Base-by-base conservation (phyloP, 1,140 invertebrate species). In the Pollicipes pollicipes region DNA sequence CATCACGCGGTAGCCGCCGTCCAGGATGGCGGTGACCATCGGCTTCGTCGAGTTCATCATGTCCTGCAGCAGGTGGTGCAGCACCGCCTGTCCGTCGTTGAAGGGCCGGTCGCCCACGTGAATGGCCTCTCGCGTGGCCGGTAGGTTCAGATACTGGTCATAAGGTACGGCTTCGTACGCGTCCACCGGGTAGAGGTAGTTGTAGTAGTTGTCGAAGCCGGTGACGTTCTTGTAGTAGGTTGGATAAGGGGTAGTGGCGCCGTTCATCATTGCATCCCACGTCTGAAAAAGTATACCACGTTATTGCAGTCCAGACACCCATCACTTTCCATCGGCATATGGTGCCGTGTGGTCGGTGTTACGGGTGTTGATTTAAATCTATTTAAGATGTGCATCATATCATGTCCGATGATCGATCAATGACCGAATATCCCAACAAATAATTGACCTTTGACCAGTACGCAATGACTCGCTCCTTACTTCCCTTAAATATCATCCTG, bases 21-120 rank as follows among this genome's bases (percentile, higher is more conserved):
- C 77, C 82, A 85, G 72, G 0, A 95, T 78, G 70, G 88, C 85
- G 8, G 84, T 81, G 68, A 95, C 80, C 84, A 86, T 88, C 0
- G 85, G 85, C 63, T 88, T 87, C 30, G 91, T 85, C 0, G 88
- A 90, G 75, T 91, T 83, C 86, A 94, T 90, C 0, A 95, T 83
- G 81, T 96, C 93, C 30, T 82, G 77, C 69, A 86, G 84, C 8
- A 95, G 77, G 77, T 88, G 82, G 26, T 81, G 75, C 75, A 90
- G 87, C 0, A 91, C 89, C 76, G 81, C 68, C 29, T 58, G 58
- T 67, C 74, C 75, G 73, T 78, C 78, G 75, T 89, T 81, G 78
- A 88, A 93, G 0, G 86, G 82, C 29, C 84, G 77, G 72, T 90
- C 88, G 6, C 92, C 91, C 4, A 95, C 90, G 79, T 95, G 91